Conservation (phyloP, 2,797 vertebrate species). For the Hippoglossus hippoglossus region DNA sequence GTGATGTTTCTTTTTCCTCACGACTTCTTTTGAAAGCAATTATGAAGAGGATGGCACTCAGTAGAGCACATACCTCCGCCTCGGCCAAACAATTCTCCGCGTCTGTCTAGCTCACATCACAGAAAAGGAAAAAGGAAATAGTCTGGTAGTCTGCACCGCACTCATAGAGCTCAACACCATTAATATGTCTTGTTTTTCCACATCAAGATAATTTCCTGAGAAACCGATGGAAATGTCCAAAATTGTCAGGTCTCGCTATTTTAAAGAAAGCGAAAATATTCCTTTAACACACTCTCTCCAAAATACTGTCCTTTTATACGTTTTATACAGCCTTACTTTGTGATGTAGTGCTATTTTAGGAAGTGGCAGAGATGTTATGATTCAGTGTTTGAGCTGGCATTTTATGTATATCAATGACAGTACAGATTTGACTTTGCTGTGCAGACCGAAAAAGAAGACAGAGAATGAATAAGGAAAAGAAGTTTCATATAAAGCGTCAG, state of each 20-base stretch:
- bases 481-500: slow-evolving; percentile 20
- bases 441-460: background rate
- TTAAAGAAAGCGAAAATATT: too few species aligned
- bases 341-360: too few species aligned
- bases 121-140: background rate
- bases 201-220: background rate
- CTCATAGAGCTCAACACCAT: background rate
- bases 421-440: background rate
- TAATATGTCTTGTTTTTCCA: background rate
- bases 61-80: too few species aligned
- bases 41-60: background rate
- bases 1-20: background rate
- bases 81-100: background rate
- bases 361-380: background rate
- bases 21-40: slow-evolving; percentile 3
- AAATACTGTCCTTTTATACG: too few species aligned
- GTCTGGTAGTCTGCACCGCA: background rate
- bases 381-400: background rate
- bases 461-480: background rate
- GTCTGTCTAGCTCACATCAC: background rate
- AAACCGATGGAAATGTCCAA: background rate
- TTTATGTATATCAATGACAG: slow-evolving; percentile 1
- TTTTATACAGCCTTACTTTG: too few species aligned
- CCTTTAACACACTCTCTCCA: too few species aligned
- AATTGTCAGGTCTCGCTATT: too few species aligned